Evolutionary conservation across 2,113 vertebrate species (phyloP).

Genomic region (Strix aluco): DNA sequence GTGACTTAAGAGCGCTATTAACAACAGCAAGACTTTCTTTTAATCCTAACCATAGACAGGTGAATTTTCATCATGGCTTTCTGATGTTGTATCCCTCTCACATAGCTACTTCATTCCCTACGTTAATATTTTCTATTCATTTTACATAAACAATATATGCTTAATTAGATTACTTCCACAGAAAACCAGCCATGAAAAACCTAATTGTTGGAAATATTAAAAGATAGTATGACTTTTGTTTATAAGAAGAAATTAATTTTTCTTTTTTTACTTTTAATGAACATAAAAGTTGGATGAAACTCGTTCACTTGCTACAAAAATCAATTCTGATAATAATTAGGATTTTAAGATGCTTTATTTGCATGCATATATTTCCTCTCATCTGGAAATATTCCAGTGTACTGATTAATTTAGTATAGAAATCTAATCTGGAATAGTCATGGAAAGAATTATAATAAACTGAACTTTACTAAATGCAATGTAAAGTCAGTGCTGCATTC

Average conservation of each 20-base stretch:
- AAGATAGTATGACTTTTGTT: not conserved
- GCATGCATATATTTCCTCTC: not conserved
- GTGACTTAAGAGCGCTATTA: not conserved
- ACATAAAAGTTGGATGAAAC: not conserved
- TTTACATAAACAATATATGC: not conserved
- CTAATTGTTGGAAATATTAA: not conserved
- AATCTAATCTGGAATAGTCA: not conserved
- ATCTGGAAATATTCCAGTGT: not conserved
- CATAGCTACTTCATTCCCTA: not conserved
- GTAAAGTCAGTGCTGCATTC: not conserved
- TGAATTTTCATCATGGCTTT: not conserved
- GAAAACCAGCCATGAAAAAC: not conserved
- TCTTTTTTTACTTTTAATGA: not conserved
- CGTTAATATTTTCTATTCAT: not conserved
- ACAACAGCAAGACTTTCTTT: not conserved
- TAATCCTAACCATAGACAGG: not conserved
- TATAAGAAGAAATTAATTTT: not conserved
- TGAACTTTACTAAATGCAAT: not conserved
- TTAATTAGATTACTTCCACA: not conserved
- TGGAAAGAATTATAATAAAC: not conserved
- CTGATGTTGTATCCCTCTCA: not conserved
- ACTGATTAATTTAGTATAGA: not conserved
- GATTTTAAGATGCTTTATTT: not conserved
- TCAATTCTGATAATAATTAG: not conserved
- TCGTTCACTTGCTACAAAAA: not conserved